Percentiles rank a stretch among this genome's conserved stretches.
Conservation (phyloP, 2,888 invertebrate genomes). For the Athrips mouffetella region DNA sequence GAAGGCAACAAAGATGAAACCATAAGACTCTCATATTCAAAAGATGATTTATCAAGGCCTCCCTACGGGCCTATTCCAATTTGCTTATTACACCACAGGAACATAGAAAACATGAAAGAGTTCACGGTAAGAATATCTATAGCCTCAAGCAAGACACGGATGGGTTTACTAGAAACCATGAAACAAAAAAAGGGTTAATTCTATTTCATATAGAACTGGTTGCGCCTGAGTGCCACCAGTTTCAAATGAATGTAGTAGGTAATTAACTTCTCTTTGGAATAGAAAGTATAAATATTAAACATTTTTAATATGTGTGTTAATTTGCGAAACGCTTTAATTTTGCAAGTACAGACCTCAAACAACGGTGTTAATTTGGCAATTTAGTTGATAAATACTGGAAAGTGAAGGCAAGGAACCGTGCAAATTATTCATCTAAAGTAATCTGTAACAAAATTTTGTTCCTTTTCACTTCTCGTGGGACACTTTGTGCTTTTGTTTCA, state of each 20-base stretch:
- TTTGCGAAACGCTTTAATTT: constrained; percentile 22
- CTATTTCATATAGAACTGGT: constrained; percentile 11
- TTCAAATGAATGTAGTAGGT: constrained; percentile 4
- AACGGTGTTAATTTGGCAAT: constrained; percentile 18
- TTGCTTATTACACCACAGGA: constrained; percentile 11
- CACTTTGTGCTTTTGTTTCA: too few relatives aligned
- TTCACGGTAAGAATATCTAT: background rate
- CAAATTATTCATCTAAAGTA: background rate
- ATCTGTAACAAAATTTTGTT: background rate
- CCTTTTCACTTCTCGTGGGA: background rate
- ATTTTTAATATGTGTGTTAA: constrained; percentile 16
- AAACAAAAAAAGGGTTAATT: constrained; percentile 8
- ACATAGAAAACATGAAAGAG: constrained; percentile 10
- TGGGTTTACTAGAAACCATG: constrained; percentile 13
- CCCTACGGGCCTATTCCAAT: constrained; percentile 9
- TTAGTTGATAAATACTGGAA: constrained; percentile 19
- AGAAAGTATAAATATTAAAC: constrained; percentile 17
- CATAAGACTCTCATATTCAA: background rate
- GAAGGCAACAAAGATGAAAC: background rate
- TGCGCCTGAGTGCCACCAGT: constrained; percentile 5
- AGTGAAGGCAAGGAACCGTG: constrained; percentile 13
- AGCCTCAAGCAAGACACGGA: constrained; percentile 1
- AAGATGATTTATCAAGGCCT: background rate
- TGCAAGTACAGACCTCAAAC: constrained; percentile 16
- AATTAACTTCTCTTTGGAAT: constrained; percentile 14